phyloP scores from a whole-genome alignment of 2,113 vertebrate genomes.

The Salvator merianae region DNA sequence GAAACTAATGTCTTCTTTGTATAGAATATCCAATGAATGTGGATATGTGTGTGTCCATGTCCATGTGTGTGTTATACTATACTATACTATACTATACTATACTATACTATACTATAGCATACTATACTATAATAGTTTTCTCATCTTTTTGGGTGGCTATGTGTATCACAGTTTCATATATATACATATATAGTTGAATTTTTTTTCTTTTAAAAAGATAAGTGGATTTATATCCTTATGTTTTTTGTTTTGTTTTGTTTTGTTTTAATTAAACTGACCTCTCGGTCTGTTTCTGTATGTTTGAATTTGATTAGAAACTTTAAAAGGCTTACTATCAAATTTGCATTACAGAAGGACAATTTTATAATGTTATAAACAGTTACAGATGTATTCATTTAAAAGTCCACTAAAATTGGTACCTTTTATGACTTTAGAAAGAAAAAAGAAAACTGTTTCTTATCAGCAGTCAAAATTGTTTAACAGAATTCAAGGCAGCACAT shows the following conservation, averaged over 20 bases:
- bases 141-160: too few relatives aligned
- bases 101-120: too few relatives aligned
- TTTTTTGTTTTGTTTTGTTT: not conserved
- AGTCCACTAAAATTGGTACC: slow-evolving; percentile 15
- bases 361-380: slow-evolving; percentile 29
- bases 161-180: too few relatives aligned
- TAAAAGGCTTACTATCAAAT: slow-evolving; percentile 23
- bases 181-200: too few relatives aligned
- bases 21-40: too few relatives aligned
- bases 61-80: too few relatives aligned
- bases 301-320: slow-evolving; percentile 47
- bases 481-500: slow-evolving; percentile 3
- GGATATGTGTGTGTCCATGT: too few relatives aligned
- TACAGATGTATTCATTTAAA: slow-evolving; percentile 42
- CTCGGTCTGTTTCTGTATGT: slow-evolving; percentile 12
- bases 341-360: slow-evolving; percentile 28
- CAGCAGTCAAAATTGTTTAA: not conserved
- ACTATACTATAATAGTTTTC: too few relatives aligned
- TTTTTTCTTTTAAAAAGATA: too few relatives aligned
- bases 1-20: too few relatives aligned
- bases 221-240: too few relatives aligned
- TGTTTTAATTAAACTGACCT: slow-evolving; percentile 19
- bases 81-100: too few relatives aligned
- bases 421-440: slow-evolving; percentile 32
- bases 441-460: not conserved